Evolutionary conservation across 64 coral and sea anemone genomes (phyloP).

Genomic region (Anthopleura sola): DNA sequence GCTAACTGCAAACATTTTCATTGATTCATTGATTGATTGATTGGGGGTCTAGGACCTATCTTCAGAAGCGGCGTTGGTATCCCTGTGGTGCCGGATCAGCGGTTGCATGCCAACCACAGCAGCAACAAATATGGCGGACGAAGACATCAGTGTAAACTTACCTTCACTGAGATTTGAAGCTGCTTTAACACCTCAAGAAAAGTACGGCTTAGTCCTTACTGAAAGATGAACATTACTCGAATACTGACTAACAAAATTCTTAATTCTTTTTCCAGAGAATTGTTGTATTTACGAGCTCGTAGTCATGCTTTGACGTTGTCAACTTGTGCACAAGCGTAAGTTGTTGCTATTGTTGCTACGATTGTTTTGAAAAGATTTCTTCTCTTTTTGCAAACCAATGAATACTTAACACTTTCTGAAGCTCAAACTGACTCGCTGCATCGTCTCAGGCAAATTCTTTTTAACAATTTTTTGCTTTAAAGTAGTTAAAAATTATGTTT

Average conservation of each 20-base stretch:
- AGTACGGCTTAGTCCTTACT: slow-evolving; percentile 35
- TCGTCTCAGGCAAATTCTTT: too few species aligned
- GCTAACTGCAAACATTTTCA: too few species aligned
- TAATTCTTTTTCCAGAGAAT: slow-evolving; percentile 48
- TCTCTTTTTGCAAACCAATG: not conserved
- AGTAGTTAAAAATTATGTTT: too few species aligned
- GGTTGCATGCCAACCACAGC: slow-evolving; percentile 18
- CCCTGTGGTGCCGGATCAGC: slow-evolving; percentile 19
- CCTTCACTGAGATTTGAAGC: slow-evolving; percentile 87
- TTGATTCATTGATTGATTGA: too few species aligned
- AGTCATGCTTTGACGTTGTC: slow-evolving; percentile 79
- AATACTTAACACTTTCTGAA: not conserved
- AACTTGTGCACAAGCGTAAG: slow-evolving; percentile 87
- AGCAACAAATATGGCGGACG: slow-evolving; percentile 84
- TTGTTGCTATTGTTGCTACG: not conserved
- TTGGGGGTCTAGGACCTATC: too few species aligned
- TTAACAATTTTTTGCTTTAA: slow-evolving; percentile 1
- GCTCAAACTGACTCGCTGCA: not conserved
- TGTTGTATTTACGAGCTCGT: slow-evolving; percentile 71
- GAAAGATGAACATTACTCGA: not conserved
- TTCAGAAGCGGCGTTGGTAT: too few species aligned
- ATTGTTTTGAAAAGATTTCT: not conserved
- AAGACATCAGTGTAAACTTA: slow-evolving; percentile 77
- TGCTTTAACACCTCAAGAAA: slow-evolving; percentile 65
- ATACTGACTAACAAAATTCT: not conserved